Conservation (phyloP, 2,113 vertebrate genomes). For the Lamprotornis superbus region DNA sequence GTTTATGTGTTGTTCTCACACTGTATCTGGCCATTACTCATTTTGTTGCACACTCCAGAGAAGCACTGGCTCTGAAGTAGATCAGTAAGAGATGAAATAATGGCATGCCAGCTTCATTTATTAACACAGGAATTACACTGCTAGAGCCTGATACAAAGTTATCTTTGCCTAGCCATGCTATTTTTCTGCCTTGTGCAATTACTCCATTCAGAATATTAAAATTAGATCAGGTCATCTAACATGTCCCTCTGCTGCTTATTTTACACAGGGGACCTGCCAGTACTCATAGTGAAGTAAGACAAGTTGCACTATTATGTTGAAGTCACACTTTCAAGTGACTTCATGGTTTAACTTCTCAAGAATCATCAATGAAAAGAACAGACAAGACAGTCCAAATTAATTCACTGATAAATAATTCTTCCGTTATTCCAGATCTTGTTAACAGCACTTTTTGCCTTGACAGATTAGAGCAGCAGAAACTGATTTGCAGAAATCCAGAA, state of each 20-base stretch:
- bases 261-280: background rate
- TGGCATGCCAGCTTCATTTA: background rate
- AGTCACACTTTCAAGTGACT: background rate
- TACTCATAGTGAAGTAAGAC: background rate
- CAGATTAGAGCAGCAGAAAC: background rate
- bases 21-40: background rate
- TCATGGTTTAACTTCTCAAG: background rate
- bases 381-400: background rate
- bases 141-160: background rate
- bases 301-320: background rate
- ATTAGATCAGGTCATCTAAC: background rate
- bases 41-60: background rate
- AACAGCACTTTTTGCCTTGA: background rate
- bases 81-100: background rate
- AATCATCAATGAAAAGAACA: background rate
- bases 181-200: background rate
- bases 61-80: background rate
- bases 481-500: background rate
- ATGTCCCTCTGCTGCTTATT: background rate
- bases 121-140: background rate
- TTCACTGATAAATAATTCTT: background rate
- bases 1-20: background rate
- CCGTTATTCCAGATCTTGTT: background rate
- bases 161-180: background rate
- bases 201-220: background rate